Evolutionary conservation across 2,797 vertebrate species (phyloP), one percentile per base, ranked within the genome.

Genomic region (Cossypha dichroa): DNA sequence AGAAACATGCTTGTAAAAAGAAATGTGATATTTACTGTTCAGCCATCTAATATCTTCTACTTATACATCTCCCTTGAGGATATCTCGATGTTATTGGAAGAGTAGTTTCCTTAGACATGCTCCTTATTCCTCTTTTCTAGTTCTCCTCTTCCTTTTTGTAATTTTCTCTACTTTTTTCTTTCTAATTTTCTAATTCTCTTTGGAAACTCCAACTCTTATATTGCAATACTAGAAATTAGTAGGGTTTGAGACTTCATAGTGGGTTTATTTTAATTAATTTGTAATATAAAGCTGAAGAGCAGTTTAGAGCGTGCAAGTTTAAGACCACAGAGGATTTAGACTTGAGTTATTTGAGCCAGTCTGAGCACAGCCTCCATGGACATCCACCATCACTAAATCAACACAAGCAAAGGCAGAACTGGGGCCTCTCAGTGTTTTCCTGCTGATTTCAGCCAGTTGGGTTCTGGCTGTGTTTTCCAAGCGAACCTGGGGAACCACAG

Each of bases 1-100:
- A 96, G 94, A 92, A 94, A 95, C 81, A 89, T 80, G 82, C 82
- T 96, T 96, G 91, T 95, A 94, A 96, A 96, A 94, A 92, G 88
- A 96, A 93, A 93, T 93, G 86, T 66, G 92, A 93, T 96, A 95
- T 96, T 97, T 96, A 92, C 87, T 81, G 81, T 88, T 93, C 81
- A 95, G 82, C 91, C 94, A 95, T 95, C 92, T 93, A 96, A 94
- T 96, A 94, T 94, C 94, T 89, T 77, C 91, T 83, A 55, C 81
- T 96, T 96, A 94, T 78, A 94, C 82, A 88, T 23, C 46, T 88
- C 94, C 78, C 92, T 8, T 51, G 93, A 78, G 96, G 62, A 73
- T 75, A 92, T 45, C 56, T 55, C 29, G 0, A 22, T 82, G 81
- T 64, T 87, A 67, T 46, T 93, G 63, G 54, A 88, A 75, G 72